Evolutionary conservation across 2,113 vertebrate species (phyloP).

Genomic region (Lasiurus borealis): DNA sequence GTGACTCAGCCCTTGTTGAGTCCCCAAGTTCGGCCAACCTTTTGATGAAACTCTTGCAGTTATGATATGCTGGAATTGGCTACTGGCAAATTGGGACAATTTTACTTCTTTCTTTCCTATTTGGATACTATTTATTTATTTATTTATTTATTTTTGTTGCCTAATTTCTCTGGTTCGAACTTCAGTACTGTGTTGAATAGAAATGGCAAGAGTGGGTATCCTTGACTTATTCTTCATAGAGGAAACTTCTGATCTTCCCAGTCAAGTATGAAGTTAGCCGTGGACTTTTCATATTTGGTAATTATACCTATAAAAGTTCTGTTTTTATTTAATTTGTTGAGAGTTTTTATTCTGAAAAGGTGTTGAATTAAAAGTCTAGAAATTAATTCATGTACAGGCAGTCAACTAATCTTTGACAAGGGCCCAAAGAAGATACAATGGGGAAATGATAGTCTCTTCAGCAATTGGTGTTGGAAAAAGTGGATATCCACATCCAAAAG

Average conservation of each 20-base stretch:
- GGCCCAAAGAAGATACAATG: not conserved
- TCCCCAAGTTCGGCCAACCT: too few species aligned
- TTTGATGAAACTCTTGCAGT: too few species aligned
- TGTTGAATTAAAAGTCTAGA: conserved; percentile 8
- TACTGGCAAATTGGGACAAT: not conserved
- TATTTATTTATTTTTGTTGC: not conserved
- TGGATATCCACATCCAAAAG: not conserved
- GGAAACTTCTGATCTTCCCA: not conserved
- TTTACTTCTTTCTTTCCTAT: not conserved
- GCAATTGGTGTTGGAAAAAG: not conserved
- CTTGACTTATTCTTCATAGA: not conserved
- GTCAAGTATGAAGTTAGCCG: not conserved
- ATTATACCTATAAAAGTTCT: conserved; percentile 4
- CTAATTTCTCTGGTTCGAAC: not conserved
- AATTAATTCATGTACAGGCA: not conserved
- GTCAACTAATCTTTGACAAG: conserved; percentile 1
- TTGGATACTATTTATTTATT: not conserved
- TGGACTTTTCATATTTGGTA: not conserved
- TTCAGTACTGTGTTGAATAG: not conserved
- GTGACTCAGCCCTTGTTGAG: too few species aligned
- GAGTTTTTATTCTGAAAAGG: not conserved
- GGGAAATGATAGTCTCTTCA: not conserved
- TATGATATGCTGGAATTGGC: too few species aligned
- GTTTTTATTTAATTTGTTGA: not conserved
- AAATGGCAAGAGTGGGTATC: not conserved